Evolutionary conservation across 2,888 invertebrate species (phyloP), one percentile per base, ranked within the genome.

Genomic region (Itoplectis maculator): DNA sequence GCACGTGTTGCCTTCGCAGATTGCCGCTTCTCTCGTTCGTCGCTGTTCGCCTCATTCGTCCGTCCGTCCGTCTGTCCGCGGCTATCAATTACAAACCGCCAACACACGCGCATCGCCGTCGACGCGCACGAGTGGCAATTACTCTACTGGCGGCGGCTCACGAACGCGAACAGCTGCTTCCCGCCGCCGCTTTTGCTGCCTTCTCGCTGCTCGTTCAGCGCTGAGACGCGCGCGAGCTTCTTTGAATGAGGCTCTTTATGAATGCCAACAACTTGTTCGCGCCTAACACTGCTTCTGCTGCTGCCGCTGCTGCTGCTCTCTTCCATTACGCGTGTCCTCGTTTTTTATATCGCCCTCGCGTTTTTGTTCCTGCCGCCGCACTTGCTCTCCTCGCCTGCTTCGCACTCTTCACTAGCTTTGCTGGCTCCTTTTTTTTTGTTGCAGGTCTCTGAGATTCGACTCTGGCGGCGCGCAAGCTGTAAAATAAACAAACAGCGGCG

Each of bases 231-330:
- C 65, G 35, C 8, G 70, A 8, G 59, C 37, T 54, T 37, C 72
- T 66, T 73, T 84, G 73, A 84, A 84, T 84, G 79, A n/a, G 69
- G 40, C 79, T 84, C 76, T 84, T 82, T 84, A 84, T 84, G 73
- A 81, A 84, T 79, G 79, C 73, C 63, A 78, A 74, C 69, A 78
- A 42, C 68, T 61, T 77, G 45, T 68, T 77, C 82, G 74, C 74
- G 76, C 79, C 68, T 75, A 13, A 35, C 15, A 37, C 59, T 40
- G 51, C 29, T n/a, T 6, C 66, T 29, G 6, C 11, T 68, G 29
- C 29, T 29, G n/a, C 66, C n/a, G 6, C 11, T 68, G 29, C 29
- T 29, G 29, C 29, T 59, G 51, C 42, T 63, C 54, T 80, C 70
- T 20, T 40, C 7, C 37, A 45, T 45, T 68, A 70, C 80, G 65